Percentiles rank a stretch among this genome's conserved stretches.
Evolutionary conservation across 1,140 invertebrate species (phyloP).

Genomic region (Aphelinus certus): DNA sequence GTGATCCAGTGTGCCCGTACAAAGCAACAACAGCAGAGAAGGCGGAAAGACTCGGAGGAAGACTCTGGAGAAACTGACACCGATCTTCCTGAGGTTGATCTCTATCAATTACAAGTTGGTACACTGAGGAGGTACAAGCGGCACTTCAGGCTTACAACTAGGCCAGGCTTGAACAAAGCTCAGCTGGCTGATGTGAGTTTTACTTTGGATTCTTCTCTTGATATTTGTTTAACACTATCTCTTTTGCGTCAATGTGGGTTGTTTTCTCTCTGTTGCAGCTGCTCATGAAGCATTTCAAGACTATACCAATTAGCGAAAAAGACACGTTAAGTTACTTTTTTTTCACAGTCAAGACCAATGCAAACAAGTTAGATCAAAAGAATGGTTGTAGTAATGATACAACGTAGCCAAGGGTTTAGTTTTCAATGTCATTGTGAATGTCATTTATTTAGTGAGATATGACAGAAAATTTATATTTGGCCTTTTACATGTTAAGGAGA

Average conservation of each 20-base stretch:
- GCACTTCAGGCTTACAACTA: conserved; percentile 90
- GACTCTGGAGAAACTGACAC: conserved; percentile 88
- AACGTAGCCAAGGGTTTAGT: conserved; percentile 58
- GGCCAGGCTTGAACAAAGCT: conserved; percentile 92
- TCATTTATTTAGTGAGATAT: conserved; percentile 42
- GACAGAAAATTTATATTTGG: conserved; percentile 43
- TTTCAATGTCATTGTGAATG: conserved; percentile 40
- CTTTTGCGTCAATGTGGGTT: neutral
- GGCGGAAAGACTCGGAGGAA: conserved; percentile 91
- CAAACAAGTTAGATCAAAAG: conserved; percentile 91
- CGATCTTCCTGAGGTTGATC: conserved; percentile 91
- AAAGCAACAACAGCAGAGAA: conserved; percentile 73
- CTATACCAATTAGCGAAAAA: conserved; percentile 92
- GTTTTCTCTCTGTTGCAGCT: conserved; percentile 68
- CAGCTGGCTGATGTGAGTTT: conserved; percentile 93
- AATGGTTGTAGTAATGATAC: conserved; percentile 78
- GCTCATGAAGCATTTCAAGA: conserved; percentile 93
- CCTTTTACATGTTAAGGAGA: conserved; percentile 52
- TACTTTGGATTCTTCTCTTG: conserved; percentile 23
- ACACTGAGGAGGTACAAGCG: conserved; percentile 92
- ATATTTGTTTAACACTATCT: neutral
- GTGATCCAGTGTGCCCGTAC: conserved; percentile 93
- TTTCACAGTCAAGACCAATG: conserved; percentile 94
- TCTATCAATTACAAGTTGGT: conserved; percentile 92
- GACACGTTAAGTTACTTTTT: conserved; percentile 96